Conservation (phyloP, 2,113 vertebrate genomes). For the human region GRCh38 chr2:56652001-56652500, state of each 20-base stretch:
- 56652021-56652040: background rate
- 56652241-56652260: background rate
- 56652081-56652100: background rate
- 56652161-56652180: background rate
- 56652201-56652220: background rate
- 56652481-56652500: background rate
- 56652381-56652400: background rate
- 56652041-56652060: background rate
- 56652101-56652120: background rate
- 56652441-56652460: background rate
- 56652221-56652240: background rate
- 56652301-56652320: background rate
- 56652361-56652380: background rate
- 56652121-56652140: background rate
- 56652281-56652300: background rate
- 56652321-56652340: background rate
- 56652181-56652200: background rate
- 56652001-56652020: background rate
- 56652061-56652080: background rate
- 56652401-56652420: background rate
- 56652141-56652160: background rate
- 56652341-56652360: background rate
- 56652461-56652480: background rate
- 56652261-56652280: background rate
- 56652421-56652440: background rate